These are phyloP conservation scores for Globodera ellingtonae DNA, from an alignment of 1,140 invertebrate species.

Conservation along the genomic window DNA sequence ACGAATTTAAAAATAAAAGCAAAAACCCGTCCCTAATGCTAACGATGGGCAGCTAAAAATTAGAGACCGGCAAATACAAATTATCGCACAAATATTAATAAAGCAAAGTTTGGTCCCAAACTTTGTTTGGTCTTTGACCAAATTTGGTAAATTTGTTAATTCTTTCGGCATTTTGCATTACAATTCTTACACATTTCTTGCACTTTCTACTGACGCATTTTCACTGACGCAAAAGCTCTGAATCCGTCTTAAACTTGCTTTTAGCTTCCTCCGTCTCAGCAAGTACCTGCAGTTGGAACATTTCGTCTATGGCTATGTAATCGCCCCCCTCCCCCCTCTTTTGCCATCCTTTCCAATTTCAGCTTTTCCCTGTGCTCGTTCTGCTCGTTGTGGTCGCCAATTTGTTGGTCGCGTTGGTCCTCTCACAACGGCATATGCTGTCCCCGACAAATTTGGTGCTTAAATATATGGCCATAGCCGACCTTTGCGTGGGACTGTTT, in stretches of 20 bases:
- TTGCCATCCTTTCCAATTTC: conserved; percentile 23
- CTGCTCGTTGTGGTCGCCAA: conserved; percentile 59
- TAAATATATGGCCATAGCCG: conserved; percentile 64
- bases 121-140: too few relatives aligned
- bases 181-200: not conserved
- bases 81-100: too few relatives aligned
- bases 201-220: not conserved
- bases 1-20: not conserved
- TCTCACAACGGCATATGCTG: conserved; percentile 62
- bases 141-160: too few relatives aligned
- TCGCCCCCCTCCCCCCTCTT: not conserved
- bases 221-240: not conserved
- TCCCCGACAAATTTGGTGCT: conserved; percentile 64
- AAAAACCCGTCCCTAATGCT: not conserved
- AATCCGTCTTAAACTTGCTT: not conserved
- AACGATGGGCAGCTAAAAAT: not conserved
- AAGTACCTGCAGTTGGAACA: conserved; percentile 47
- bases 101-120: too few relatives aligned
- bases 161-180: not conserved
- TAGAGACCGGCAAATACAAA: too few relatives aligned
- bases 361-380: conserved; percentile 61
- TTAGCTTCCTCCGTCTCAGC: conserved; percentile 39
- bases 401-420: conserved; percentile 59
- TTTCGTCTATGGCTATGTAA: conserved; percentile 51
- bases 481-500: conserved; percentile 60